A percentile compares a stretch with the other conserved stretches of the same genome.
Evolutionary conservation across 37 sponge, comb jelly and placozoan genomes (phyloP).

Genomic region (Hexactinellida sp.): DNA sequence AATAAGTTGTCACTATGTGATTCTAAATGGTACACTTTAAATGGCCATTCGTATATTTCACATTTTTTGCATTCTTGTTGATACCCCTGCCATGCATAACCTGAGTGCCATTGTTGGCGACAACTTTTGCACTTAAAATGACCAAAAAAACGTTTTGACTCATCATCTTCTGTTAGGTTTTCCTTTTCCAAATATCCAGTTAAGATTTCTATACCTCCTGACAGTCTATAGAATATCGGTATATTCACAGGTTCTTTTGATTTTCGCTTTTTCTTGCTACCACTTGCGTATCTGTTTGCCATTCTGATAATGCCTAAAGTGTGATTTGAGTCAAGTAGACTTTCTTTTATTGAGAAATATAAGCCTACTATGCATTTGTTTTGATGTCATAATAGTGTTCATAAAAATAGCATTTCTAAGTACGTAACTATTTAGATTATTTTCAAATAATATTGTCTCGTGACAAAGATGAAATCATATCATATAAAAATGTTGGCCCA

Average conservation of each 20-base stretch:
- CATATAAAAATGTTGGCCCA: too few relatives aligned
- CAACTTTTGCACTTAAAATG: neutral
- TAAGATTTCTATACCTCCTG: neutral
- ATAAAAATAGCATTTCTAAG: too few relatives aligned
- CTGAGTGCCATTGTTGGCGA: neutral
- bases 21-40: neutral
- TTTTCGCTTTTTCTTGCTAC: neutral
- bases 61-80: constrained; percentile 4
- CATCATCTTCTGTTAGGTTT: neutral
- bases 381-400: too few relatives aligned
- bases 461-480: too few relatives aligned
- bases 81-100: neutral
- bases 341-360: too few relatives aligned
- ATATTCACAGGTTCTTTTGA: neutral
- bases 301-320: too few relatives aligned
- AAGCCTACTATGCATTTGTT: too few relatives aligned
- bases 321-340: too few relatives aligned
- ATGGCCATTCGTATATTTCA: neutral
- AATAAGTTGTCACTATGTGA: neutral
- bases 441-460: too few relatives aligned
- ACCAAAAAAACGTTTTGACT: neutral
- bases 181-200: neutral
- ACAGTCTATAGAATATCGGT: neutral
- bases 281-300: neutral
- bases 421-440: too few relatives aligned